Base-by-base conservation (phyloP, 2,797 vertebrate genomes). In the Buphagus erythrorhynchus region DNA sequence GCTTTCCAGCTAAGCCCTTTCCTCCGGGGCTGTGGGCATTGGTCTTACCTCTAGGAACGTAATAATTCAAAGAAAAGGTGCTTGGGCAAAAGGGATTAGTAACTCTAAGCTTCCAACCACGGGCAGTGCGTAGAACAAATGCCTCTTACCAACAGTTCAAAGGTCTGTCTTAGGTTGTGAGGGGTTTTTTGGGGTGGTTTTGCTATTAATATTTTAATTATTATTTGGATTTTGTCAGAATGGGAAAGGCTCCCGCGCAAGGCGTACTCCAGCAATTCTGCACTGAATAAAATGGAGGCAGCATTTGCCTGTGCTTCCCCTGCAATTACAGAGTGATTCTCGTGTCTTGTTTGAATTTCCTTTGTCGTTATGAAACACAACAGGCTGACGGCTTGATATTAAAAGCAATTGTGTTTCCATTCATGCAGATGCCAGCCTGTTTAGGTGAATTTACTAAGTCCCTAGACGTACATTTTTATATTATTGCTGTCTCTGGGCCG, bases 391-490 rank as follows among this genome's bases (percentile, higher is more conserved):
- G 92, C 54, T 94, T 45, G 87, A 76, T 97, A 95, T 96, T 96
- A 94, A 95, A 96, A 90, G 95, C 95, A 95, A 93, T 96, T 95
- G 95, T 95, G 90, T 81, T 95, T 94, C 94, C 93, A 94, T 95
- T 96, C 91, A 96, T 97, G 89, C 94, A 96, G 95, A 96, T 96
- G 96, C 96, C 93, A 95, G 91, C 95, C 96, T 94, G 89, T 95
- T 97, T 95, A 97, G 95, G 95, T 96, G 96, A 97, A 96, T 96
- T 96, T 96, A 95, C 94, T 95, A 88, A 95, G 81, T 96, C 95
- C 93, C 94, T 88, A 93, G 81, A 92, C 11, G 2, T 95, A 95
- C 82, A 90, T 91, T 96, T 96, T 96, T 93, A 49, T 78, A 78
- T 93, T 97, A 96, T 95, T 93, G 93, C 89, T 93, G 91, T 96